A percentile compares a stretch with the other conserved stretches of the same genome.
Conservation (phyloP, 1,140 invertebrate species). For the Camponotus pennsylvanicus region DNA sequence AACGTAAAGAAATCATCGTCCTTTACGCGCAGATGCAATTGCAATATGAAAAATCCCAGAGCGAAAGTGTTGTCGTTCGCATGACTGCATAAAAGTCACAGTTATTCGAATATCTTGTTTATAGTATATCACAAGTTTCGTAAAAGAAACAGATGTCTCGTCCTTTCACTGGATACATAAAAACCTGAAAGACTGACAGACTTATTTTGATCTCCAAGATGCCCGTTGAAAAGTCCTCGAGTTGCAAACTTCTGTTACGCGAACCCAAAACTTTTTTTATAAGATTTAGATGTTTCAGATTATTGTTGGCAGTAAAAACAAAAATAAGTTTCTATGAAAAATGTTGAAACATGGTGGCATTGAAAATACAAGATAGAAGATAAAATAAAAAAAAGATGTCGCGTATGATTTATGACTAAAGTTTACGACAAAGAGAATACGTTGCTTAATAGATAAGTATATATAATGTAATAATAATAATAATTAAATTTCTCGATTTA, state of each 20-base stretch:
- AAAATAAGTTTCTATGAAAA: slow-evolving; percentile 24
- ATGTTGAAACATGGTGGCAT: not conserved
- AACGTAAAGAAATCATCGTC: slow-evolving; percentile 22
- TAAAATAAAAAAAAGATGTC: not conserved
- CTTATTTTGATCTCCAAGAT: slow-evolving; percentile 18
- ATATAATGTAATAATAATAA: not conserved
- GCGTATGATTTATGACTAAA: not conserved
- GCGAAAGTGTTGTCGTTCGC: not conserved
- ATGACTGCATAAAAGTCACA: not conserved
- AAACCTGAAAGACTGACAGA: not conserved
- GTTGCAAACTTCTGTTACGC: slow-evolving; percentile 19
- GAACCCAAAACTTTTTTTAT: not conserved
- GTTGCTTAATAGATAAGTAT: not conserved
- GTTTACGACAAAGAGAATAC: not conserved
- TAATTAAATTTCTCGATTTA: not conserved
- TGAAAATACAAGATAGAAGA: not conserved
- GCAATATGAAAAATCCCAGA: slow-evolving; percentile 6
- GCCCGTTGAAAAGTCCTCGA: not conserved
- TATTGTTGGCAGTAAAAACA: slow-evolving; percentile 25
- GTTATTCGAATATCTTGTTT: not conserved
- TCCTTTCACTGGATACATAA: slow-evolving; percentile 24
- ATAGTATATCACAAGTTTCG: not conserved
- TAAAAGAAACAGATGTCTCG: not conserved
- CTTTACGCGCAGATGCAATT: slow-evolving; percentile 2
- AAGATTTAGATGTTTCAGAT: slow-evolving; percentile 19